Evolutionary conservation across 2,888 invertebrate species (phyloP).

Genomic region (Sialis lutaria): DNA sequence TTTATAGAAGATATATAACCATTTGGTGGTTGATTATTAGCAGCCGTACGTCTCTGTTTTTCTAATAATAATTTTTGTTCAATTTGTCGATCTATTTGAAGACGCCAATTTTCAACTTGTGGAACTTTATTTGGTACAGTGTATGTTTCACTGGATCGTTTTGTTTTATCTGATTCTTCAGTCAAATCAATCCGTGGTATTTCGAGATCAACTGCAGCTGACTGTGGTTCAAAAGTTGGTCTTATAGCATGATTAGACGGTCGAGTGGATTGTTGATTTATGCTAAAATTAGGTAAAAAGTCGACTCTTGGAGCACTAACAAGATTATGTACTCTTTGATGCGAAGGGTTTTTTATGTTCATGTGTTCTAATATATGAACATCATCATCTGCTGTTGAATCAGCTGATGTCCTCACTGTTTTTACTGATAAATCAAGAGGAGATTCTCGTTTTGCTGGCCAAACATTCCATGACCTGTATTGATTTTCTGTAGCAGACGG

Average conservation of each 20-base stretch:
- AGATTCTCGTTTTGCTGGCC: slow-evolving; percentile 43
- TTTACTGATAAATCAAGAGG: slow-evolving; percentile 79
- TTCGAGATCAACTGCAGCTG: slow-evolving; percentile 10
- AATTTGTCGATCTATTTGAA: slow-evolving; percentile 34
- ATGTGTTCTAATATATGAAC: slow-evolving; percentile 1
- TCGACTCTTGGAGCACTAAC: slow-evolving; percentile 51
- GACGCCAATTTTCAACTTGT: slow-evolving; percentile 32
- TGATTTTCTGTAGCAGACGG: slow-evolving; percentile 14
- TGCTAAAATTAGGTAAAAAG: slow-evolving; percentile 56
- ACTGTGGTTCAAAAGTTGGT: slow-evolving; percentile 4
- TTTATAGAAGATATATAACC: not conserved
- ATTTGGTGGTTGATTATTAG: not conserved
- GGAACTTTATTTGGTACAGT: slow-evolving; percentile 27
- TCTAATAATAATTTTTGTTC: slow-evolving; percentile 31
- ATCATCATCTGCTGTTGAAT: slow-evolving; percentile 64
- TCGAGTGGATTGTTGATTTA: not conserved
- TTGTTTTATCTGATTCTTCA: slow-evolving; percentile 11
- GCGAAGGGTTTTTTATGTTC: slow-evolving; percentile 6
- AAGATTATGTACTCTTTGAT: slow-evolving; percentile 9
- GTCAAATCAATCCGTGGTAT: not conserved
- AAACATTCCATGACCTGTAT: slow-evolving; percentile 9
- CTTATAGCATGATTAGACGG: not conserved
- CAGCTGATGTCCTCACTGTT: slow-evolving; percentile 74
- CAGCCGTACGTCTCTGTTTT: slow-evolving; percentile 14
- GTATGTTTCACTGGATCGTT: slow-evolving; percentile 20